Percentiles rank a stretch among this genome's conserved stretches.
phyloP scores from a whole-genome alignment of 2,888 invertebrate genomes.

The Prenolepis imparis region DNA sequence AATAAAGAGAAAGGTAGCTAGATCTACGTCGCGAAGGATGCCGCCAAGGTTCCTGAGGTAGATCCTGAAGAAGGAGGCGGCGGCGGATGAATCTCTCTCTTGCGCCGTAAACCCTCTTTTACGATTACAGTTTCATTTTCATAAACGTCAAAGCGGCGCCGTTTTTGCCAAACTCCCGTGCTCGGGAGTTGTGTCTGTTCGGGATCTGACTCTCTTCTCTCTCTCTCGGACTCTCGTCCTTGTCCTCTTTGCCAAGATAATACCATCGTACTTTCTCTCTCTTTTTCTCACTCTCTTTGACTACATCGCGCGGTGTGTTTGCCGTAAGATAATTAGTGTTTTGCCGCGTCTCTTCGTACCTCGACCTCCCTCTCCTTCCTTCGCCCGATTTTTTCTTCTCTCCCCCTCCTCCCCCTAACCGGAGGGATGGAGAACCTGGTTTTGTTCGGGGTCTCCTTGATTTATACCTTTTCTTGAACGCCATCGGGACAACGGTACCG shows the following conservation, averaged over 20 bases:
- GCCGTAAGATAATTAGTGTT: conserved; percentile 84
- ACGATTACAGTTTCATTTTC: conserved; percentile 86
- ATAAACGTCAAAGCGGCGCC: conserved; percentile 83
- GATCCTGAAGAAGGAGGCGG: conserved; percentile 41
- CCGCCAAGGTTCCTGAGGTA: conserved; percentile 61
- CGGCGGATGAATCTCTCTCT: conserved; percentile 59
- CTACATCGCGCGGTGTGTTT: conserved; percentile 70
- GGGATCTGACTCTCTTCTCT: background rate
- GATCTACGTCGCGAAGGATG: conserved; percentile 39
- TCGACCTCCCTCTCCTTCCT: background rate
- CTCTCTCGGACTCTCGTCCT: background rate
- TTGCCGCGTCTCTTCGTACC: conserved; percentile 71
- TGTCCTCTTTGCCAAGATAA: conserved; percentile 21
- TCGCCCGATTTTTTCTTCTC: background rate
- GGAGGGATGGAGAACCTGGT: conserved; percentile 43
- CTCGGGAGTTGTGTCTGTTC: background rate
- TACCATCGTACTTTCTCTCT: conserved; percentile 25
- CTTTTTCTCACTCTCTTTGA: background rate
- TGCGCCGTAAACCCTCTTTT: conserved; percentile 83
- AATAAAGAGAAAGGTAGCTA: background rate
- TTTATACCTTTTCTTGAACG: conserved; percentile 56
- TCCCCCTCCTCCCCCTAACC: background rate
- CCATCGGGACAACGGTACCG: conserved; percentile 54
- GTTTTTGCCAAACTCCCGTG: conserved; percentile 60
- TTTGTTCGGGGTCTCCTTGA: conserved; percentile 46